phyloP scores from a whole-genome alignment of 2,113 vertebrate genomes.

The Eidolon helvum region DNA sequence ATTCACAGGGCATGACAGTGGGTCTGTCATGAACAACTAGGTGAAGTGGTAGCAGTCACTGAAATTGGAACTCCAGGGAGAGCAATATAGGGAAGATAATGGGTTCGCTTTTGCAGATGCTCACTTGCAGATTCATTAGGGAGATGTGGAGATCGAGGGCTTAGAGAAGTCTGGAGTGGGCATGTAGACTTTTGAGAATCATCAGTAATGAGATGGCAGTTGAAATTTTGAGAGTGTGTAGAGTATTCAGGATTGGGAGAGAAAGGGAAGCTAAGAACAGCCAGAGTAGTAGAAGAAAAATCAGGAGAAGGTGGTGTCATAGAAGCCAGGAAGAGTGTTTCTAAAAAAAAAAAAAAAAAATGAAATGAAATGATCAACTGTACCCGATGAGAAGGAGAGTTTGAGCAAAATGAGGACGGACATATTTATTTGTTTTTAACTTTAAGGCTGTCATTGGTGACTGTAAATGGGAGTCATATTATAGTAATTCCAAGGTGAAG shows the following conservation, averaged over 20 bases:
- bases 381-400: background rate
- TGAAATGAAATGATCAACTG: background rate
- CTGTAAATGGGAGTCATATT: background rate
- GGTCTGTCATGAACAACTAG: background rate
- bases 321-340: background rate
- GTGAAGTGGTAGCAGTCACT: background rate
- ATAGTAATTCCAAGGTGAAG: background rate
- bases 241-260: background rate
- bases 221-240: background rate
- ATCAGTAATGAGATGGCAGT: background rate
- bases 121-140: background rate
- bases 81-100: rapidly evolving
- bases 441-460: background rate
- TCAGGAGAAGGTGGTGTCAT: background rate
- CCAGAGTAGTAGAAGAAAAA: background rate
- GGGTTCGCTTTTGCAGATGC: background rate
- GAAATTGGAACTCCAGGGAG: background rate
- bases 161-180: background rate
- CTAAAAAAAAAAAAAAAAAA: background rate
- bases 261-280: background rate
- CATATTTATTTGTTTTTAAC: background rate
- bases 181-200: background rate
- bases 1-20: background rate
- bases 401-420: background rate
- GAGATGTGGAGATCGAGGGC: background rate